These are phyloP conservation scores for Glandiceps talaboti DNA, from an alignment of 53 echinoderm and acorn worm genomes.

Conservation along the genomic window DNA sequence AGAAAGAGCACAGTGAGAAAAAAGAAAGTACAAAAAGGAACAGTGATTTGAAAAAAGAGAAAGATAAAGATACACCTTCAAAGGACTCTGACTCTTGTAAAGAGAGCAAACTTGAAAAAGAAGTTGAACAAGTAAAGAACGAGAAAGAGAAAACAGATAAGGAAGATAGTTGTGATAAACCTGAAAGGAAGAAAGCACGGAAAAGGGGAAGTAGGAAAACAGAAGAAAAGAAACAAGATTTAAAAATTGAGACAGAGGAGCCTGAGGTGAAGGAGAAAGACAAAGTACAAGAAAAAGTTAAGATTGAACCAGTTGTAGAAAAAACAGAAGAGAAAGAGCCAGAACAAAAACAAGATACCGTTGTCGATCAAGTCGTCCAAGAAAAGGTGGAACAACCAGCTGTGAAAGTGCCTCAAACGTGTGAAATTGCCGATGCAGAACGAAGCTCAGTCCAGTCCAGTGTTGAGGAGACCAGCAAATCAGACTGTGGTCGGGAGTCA, in stretches of 20 bases:
- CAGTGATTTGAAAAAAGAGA: slow-evolving; percentile 10
- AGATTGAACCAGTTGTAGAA: background rate
- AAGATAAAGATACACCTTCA: slow-evolving; percentile 13
- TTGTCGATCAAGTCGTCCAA: background rate
- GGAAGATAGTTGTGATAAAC: background rate
- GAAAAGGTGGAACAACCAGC: background rate
- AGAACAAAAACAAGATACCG: slow-evolving; percentile 11
- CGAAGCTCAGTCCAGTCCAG: slow-evolving; percentile 14
- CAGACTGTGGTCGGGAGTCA: background rate
- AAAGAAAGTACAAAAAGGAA: slow-evolving; percentile 23
- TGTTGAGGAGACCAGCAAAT: background rate
- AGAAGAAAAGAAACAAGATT: background rate
- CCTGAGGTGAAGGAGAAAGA: background rate
- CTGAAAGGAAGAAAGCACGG: background rate
- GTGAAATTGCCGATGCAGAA: slow-evolving; percentile 9
- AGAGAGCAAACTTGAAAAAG: slow-evolving; percentile 1
- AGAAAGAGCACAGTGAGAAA: background rate
- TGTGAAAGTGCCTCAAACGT: slow-evolving; percentile 3
- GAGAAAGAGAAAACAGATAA: slow-evolving; percentile 6
- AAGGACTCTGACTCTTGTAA: slow-evolving; percentile 15
- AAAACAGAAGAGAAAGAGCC: background rate
- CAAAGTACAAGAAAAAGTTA: background rate
- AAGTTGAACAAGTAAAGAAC: slow-evolving; percentile 8
- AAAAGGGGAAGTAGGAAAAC: background rate
- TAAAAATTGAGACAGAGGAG: background rate